These are phyloP conservation scores for Sander vitreus DNA, from an alignment of 2,113 vertebrate species.

Conservation along the genomic window DNA sequence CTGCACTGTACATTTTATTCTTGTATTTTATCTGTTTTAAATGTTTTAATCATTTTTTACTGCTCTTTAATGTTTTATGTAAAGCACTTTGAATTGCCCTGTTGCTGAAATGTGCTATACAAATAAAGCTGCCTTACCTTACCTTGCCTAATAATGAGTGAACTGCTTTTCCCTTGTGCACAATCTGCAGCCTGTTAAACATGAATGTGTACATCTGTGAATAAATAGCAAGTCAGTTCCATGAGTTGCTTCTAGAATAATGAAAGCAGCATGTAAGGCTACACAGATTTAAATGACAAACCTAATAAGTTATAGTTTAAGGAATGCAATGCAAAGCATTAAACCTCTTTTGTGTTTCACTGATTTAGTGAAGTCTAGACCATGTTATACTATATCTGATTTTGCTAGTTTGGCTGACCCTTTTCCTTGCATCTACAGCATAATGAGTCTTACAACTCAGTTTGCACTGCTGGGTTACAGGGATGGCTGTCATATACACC, in stretches of 20 bases:
- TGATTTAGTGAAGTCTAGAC: background rate
- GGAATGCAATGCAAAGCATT: background rate
- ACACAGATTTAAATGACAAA: background rate
- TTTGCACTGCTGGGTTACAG: background rate
- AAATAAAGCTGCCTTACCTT: too few relatives aligned
- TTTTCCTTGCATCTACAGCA: background rate
- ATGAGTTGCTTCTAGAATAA: background rate
- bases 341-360: background rate
- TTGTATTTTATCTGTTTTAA: too few relatives aligned
- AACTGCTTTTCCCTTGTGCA: background rate
- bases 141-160: background rate
- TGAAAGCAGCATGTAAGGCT: background rate
- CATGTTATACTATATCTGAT: background rate
- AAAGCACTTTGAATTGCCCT: too few relatives aligned
- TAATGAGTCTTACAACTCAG: background rate
- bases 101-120: too few relatives aligned
- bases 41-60: too few relatives aligned
- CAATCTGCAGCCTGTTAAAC: background rate
- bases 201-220: background rate
- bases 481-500: slow-evolving; percentile 1
- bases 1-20: too few relatives aligned
- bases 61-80: too few relatives aligned
- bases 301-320: background rate
- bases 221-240: background rate
- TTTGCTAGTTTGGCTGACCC: background rate